phyloP scores from a whole-genome alignment of 2,888 invertebrate species.

The Abrostola triplasia region DNA sequence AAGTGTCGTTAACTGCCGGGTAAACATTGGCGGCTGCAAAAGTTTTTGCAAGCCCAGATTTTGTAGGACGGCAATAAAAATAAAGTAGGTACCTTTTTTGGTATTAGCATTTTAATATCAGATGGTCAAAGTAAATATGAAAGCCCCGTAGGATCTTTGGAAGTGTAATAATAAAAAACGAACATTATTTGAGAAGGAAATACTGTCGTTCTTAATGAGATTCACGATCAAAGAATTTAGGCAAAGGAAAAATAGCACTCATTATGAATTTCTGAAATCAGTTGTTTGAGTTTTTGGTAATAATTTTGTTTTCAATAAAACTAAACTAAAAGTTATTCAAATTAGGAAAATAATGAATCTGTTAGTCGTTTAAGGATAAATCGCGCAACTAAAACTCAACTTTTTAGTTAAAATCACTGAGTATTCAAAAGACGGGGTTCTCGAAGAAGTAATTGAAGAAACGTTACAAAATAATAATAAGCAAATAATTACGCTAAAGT shows the following conservation, averaged over 20 bases:
- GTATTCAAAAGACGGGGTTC: too few species aligned
- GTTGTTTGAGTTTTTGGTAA: background rate
- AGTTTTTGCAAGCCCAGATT: slow-evolving; percentile 40
- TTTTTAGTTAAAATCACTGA: too few species aligned
- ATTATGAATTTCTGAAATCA: background rate
- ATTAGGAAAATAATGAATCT: too few species aligned
- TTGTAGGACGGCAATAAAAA: slow-evolving; percentile 49
- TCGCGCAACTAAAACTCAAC: too few species aligned
- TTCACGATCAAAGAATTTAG: slow-evolving; percentile 8
- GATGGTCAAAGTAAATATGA: slow-evolving; percentile 37
- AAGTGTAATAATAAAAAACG: slow-evolving; percentile 18
- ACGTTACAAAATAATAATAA: background rate
- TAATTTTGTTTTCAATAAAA: background rate
- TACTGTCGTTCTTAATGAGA: slow-evolving; percentile 20
- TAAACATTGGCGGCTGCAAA: slow-evolving; percentile 48
- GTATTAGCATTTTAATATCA: slow-evolving; percentile 46
- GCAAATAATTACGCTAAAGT: slow-evolving; percentile 1
- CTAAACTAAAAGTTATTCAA: too few species aligned
- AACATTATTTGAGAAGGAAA: slow-evolving; percentile 21
- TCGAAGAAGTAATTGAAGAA: too few species aligned
- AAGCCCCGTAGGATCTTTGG: slow-evolving; percentile 6
- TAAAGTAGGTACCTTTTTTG: slow-evolving; percentile 35
- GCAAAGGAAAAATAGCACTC: background rate
- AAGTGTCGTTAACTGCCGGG: slow-evolving; percentile 55
- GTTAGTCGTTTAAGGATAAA: too few species aligned